These are phyloP conservation scores for Cyprinodon tularosa DNA, from an alignment of 2,113 vertebrate genomes.

Conservation along the genomic window DNA sequence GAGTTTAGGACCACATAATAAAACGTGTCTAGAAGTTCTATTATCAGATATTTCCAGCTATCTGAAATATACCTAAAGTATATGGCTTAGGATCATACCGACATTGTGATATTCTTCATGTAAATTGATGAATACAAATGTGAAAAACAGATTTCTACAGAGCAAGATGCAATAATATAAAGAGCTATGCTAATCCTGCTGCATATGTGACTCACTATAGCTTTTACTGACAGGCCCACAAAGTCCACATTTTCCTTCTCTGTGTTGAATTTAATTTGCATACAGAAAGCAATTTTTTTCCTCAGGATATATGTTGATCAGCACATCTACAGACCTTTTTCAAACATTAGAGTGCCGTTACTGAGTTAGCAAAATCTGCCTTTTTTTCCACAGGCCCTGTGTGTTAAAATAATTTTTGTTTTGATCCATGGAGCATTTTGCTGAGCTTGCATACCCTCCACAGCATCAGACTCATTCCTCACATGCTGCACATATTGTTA, in stretches of 20 bases:
- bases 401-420: slow-evolving; percentile 27
- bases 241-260: slow-evolving; percentile 35
- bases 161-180: neutral
- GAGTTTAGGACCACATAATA: too few relatives aligned
- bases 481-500: slow-evolving; percentile 1
- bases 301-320: slow-evolving; percentile 1
- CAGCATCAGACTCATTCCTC: slow-evolving; percentile 22
- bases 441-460: slow-evolving; percentile 31
- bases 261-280: slow-evolving; percentile 24
- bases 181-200: slow-evolving; percentile 4
- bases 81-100: neutral
- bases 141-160: slow-evolving; percentile 28
- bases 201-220: slow-evolving; percentile 16
- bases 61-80: neutral
- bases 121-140: slow-evolving; percentile 11
- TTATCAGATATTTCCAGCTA: neutral
- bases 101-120: neutral
- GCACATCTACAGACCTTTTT: slow-evolving; percentile 14
- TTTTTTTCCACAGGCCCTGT: slow-evolving; percentile 5
- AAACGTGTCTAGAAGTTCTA: too few relatives aligned
- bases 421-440: slow-evolving; percentile 36
- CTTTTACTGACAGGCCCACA: slow-evolving; percentile 33
- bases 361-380: slow-evolving; percentile 13
- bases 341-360: neutral
- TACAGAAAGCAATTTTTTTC: slow-evolving; percentile 3